A percentile compares a stretch with the other conserved stretches of the same genome.
These are phyloP conservation scores for Anticlea derivata DNA, from an alignment of 2,888 invertebrate genomes.

Conservation along the genomic window DNA sequence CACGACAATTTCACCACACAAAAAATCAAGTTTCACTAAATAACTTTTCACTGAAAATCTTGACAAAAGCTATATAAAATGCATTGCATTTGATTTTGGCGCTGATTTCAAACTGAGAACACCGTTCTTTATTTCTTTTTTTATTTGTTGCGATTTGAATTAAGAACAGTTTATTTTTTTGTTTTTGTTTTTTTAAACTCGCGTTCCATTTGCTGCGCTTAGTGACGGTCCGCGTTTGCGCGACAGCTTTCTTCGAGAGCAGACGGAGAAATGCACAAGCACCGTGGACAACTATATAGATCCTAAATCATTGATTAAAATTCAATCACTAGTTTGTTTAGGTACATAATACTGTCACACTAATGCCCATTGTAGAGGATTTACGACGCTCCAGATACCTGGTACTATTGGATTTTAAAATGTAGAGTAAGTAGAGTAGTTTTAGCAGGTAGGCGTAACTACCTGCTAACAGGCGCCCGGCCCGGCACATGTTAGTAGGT, in stretches of 20 bases:
- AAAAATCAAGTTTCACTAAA: conserved; percentile 16
- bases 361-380: too few species aligned
- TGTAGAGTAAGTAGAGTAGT: too few species aligned
- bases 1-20: conserved; percentile 14
- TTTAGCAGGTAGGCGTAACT: too few species aligned
- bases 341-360: too few species aligned
- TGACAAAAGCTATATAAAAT: too few species aligned
- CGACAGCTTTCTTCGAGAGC: conserved; percentile 26
- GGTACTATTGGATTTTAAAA: too few species aligned
- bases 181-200: not conserved
- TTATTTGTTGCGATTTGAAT: conserved; percentile 1
- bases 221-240: not conserved
- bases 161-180: not conserved
- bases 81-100: not conserved
- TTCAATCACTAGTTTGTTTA: not conserved
- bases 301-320: conserved; percentile 13
- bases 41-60: conserved; percentile 22
- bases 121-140: not conserved
- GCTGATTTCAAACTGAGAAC: conserved; percentile 14
- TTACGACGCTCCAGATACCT: too few species aligned
- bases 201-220: not conserved
- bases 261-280: conserved; percentile 35
- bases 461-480: too few species aligned
- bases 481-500: too few species aligned
- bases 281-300: not conserved